Conservation (phyloP, 1,140 invertebrate species). For the Fopius arisanus region DNA sequence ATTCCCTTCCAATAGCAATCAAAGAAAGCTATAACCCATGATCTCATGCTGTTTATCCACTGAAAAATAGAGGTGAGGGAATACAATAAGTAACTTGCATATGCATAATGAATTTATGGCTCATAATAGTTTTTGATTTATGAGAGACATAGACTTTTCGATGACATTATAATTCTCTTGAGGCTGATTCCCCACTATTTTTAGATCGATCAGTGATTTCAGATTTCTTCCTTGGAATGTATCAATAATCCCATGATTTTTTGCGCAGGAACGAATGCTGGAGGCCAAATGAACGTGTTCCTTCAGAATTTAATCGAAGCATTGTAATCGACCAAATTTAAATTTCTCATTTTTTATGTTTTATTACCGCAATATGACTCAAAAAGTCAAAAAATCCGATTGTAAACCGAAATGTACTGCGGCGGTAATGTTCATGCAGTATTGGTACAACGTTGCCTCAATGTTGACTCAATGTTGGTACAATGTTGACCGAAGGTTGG, state of each 20-base stretch:
- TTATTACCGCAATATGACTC: too few relatives aligned
- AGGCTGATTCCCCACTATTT: not conserved
- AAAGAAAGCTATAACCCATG: constrained; percentile 1
- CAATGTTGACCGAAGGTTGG: too few relatives aligned
- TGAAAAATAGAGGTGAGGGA: constrained; percentile 14
- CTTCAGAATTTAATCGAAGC: too few relatives aligned
- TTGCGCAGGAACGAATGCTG: not conserved
- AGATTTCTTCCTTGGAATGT: not conserved
- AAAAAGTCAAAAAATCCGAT: too few relatives aligned
- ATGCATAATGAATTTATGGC: constrained; percentile 10
- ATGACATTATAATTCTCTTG: constrained; percentile 16
- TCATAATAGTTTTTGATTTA: constrained; percentile 16
- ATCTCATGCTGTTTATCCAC: constrained; percentile 19
- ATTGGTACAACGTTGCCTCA: too few relatives aligned
- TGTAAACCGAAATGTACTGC: too few relatives aligned
- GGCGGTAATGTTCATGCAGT: too few relatives aligned
- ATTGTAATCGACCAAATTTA: too few relatives aligned
- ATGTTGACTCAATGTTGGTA: too few relatives aligned
- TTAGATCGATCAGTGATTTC: not conserved
- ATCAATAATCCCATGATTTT: not conserved
- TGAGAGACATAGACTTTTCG: constrained; percentile 20
- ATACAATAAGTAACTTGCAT: constrained; percentile 10
- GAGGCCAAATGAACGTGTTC: not conserved
- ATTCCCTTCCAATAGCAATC: not conserved
- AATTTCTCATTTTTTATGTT: too few relatives aligned